Conservation (phyloP, 23 tunicate species). For the Pegea sp. region DNA sequence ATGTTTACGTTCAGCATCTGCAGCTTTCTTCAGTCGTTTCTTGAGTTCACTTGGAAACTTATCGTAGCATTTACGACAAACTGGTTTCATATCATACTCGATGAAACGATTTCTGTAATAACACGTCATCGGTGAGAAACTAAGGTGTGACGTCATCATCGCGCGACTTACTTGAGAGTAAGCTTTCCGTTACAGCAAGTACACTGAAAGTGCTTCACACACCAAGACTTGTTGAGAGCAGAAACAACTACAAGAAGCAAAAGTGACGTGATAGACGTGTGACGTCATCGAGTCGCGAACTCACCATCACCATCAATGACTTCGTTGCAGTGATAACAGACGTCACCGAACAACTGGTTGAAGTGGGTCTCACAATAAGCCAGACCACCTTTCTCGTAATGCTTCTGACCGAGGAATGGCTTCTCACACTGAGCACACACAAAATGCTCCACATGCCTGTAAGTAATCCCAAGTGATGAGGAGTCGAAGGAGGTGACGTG, state of each 20-base stretch:
- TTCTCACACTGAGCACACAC: slow-evolving; percentile 99
- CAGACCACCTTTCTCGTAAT: slow-evolving; percentile 68
- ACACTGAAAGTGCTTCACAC: slow-evolving; percentile 71
- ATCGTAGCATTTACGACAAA: slow-evolving; percentile 89
- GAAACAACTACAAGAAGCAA: slow-evolving; percentile 44
- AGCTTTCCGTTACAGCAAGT: slow-evolving; percentile 77
- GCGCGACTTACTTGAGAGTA: slow-evolving; percentile 57
- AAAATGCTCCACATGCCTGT: slow-evolving; percentile 96
- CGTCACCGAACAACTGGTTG: slow-evolving; percentile 94
- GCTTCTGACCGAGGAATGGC: slow-evolving; percentile 86
- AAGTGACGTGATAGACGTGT: neutral
- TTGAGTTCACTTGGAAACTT: slow-evolving; percentile 90
- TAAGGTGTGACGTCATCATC: too few relatives aligned
- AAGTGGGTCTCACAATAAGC: slow-evolving; percentile 94
- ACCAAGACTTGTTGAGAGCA: slow-evolving; percentile 89
- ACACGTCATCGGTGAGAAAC: too few relatives aligned
- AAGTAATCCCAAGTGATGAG: too few relatives aligned
- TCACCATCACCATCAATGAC: slow-evolving; percentile 97
- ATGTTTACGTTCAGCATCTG: slow-evolving; percentile 24
- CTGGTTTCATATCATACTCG: slow-evolving; percentile 98
- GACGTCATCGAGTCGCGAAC: neutral
- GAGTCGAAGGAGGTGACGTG: too few relatives aligned
- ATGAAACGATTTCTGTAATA: slow-evolving; percentile 65
- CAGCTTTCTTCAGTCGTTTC: slow-evolving; percentile 87
- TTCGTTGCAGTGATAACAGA: slow-evolving; percentile 93